phyloP scores from a whole-genome alignment of 2,797 vertebrate species.

The Petrocephalus sullivani region DNA sequence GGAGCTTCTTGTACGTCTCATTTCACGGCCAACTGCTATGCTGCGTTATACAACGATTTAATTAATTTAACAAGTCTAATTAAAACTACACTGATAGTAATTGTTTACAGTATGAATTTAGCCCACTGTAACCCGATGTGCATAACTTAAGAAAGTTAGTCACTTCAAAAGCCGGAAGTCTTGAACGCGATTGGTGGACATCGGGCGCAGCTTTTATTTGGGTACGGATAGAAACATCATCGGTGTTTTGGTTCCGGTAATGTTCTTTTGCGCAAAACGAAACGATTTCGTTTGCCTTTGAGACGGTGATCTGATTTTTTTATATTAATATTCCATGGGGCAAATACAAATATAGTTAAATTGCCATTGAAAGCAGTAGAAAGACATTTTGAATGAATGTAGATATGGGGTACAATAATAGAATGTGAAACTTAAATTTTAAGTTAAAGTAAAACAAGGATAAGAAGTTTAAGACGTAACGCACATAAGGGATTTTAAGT shows the following conservation, averaged over 20 bases:
- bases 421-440: not conserved
- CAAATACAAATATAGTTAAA: not conserved
- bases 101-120: not conserved
- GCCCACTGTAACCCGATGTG: not conserved
- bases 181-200: not conserved
- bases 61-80: not conserved
- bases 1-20: slow-evolving; percentile 54
- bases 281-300: not conserved
- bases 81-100: not conserved
- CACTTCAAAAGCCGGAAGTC: not conserved
- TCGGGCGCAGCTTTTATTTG: not conserved
- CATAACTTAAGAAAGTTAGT: not conserved
- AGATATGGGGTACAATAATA: not conserved
- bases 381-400: not conserved
- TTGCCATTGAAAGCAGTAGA: not conserved
- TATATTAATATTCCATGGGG: not conserved
- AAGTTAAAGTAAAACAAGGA: not conserved
- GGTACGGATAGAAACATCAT: not conserved
- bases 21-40: slow-evolving; percentile 24
- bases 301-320: not conserved
- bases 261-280: not conserved
- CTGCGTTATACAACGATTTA: not conserved
- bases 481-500: not conserved
- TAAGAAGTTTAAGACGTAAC: not conserved
- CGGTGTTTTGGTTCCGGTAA: not conserved